These are phyloP conservation scores for Meghimatium bilineatum DNA, from an alignment of 2,888 invertebrate genomes.

Conservation along the genomic window DNA sequence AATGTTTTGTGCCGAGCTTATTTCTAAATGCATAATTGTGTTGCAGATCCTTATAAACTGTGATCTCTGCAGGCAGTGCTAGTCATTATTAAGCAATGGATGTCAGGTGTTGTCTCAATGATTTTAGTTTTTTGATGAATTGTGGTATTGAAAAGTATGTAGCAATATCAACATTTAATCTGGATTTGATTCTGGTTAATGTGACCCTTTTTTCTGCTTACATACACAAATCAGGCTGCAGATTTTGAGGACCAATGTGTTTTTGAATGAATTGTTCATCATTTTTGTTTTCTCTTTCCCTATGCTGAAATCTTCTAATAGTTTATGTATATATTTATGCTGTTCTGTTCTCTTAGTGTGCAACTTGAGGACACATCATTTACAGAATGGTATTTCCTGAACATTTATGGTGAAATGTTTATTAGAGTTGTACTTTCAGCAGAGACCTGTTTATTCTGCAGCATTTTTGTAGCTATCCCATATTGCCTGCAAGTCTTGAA, in stretches of 20 bases:
- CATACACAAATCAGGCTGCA: not conserved
- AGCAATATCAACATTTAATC: not conserved
- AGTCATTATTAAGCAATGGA: slow-evolving; percentile 21
- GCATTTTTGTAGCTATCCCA: not conserved
- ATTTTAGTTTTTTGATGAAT: not conserved
- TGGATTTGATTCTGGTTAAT: not conserved
- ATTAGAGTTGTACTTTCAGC: not conserved
- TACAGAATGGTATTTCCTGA: not conserved
- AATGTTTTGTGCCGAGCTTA: not conserved
- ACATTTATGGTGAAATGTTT: not conserved
- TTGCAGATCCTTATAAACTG: slow-evolving; percentile 4
- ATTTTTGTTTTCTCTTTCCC: not conserved
- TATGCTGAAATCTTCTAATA: not conserved
- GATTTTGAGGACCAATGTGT: slow-evolving; percentile 21
- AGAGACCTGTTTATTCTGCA: not conserved
- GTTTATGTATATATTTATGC: slow-evolving; percentile 16
- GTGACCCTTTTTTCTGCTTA: not conserved
- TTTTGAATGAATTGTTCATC: not conserved
- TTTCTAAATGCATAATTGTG: slow-evolving; percentile 9
- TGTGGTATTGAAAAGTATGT: not conserved
- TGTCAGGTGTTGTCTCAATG: slow-evolving; percentile 8
- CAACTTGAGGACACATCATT: not conserved
- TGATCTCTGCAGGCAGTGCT: slow-evolving; percentile 15
- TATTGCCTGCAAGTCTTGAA: not conserved
- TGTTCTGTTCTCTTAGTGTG: not conserved